Evolutionary conservation across 2,888 invertebrate genomes (phyloP), one percentile per base, ranked within the genome.

Genomic region (Andrena camellia): DNA sequence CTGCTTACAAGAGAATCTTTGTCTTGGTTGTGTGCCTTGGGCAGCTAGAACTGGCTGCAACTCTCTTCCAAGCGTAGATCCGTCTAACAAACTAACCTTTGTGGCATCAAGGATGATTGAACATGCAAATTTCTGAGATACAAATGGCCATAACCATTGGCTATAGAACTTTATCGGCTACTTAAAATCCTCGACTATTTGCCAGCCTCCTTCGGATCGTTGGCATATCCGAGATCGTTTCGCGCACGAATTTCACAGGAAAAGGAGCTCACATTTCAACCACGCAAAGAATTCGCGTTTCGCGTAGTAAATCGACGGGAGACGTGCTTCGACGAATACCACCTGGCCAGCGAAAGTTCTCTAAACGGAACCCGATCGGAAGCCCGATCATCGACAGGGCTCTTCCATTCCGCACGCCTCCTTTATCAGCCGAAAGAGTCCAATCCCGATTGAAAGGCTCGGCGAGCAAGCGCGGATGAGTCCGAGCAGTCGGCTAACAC

Each of bases 221-320:
- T 63, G 8, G 7, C 67, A 3, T 67, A 74, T 20, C 67, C 23
- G 17, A 26, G 62, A 68, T 68, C 78, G 67, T 68, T 63, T 48
- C 23, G 20, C 62, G 52, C 62, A 52, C 13, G 52, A 67, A 62
- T 48, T 10, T 31, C 29, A 13, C 26, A 17, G 13, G 66, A 29
- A 60, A 60, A 33, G n/a, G 33, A 4, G 23, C 54, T 20, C 26
- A 42, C n/a, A 52, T n/a, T 54, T 17, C 23, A 54, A 2, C 29
- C n/a, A n/a, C 10, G 26, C 23, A 20, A 35, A 13, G 68, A 68
- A 68, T 54, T 68, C 68, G 5, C 5, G 31, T 10, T n/a, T 17
- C 33, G 20, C 13, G 52, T n/a, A 20, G 13, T 8, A 48, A 50
- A 33, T 62, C 60, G 60, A 31, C 17, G 8, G 29, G 63, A 29